Percentiles rank a stretch among this genome's conserved stretches.
phyloP scores from a whole-genome alignment of 2,888 invertebrate species.

The Oligia latruncula region DNA sequence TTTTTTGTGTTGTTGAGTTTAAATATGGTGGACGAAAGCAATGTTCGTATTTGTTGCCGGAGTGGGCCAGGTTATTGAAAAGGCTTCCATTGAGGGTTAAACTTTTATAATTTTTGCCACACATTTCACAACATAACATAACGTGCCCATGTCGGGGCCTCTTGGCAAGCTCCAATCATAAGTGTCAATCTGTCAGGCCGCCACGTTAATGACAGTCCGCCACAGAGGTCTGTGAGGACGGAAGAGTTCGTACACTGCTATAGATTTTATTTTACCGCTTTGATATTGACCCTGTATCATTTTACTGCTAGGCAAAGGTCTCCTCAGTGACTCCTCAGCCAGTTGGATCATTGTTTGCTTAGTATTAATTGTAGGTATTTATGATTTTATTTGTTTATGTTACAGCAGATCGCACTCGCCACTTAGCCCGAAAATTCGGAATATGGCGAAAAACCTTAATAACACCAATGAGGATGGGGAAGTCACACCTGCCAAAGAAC shows the following conservation, averaged over 20 bases:
- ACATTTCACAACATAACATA: background rate
- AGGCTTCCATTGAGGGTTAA: background rate
- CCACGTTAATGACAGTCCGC: background rate
- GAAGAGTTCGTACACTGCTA: background rate
- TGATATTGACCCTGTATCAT: background rate
- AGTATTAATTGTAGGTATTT: slow-evolving; percentile 1
- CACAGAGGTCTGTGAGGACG: background rate
- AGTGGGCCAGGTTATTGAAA: background rate
- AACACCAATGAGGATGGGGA: slow-evolving; percentile 90
- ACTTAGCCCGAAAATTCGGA: slow-evolving; percentile 91
- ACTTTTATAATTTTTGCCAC: background rate
- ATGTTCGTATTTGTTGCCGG: background rate
- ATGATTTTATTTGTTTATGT: slow-evolving; percentile 26
- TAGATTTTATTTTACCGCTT: background rate
- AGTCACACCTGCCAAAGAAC: slow-evolving; percentile 92
- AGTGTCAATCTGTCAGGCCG: background rate
- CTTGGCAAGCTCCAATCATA: background rate
- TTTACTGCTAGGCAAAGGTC: background rate
- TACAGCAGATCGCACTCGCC: slow-evolving; percentile 91
- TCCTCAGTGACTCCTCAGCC: too few relatives aligned
- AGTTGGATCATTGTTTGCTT: background rate
- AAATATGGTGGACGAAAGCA: background rate
- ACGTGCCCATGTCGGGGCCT: background rate
- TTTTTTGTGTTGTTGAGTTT: background rate
- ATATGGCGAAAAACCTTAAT: slow-evolving; percentile 85